Evolutionary conservation across 1,140 invertebrate species (phyloP), one percentile per base, ranked within the genome.

Genomic region (Nasonia giraulti): DNA sequence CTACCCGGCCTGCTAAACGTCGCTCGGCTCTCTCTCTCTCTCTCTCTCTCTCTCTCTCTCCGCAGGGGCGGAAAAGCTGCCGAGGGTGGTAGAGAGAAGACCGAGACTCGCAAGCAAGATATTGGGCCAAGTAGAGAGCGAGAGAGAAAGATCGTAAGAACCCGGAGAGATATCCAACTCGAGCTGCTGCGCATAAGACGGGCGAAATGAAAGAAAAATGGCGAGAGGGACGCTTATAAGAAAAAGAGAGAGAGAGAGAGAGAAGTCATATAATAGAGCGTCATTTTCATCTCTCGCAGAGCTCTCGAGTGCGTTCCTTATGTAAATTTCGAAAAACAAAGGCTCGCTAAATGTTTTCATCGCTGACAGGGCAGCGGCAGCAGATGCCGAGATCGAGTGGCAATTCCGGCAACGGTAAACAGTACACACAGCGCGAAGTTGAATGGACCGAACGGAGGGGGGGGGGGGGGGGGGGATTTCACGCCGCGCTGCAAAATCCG

Each of bases 51-150:
- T 27, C 27, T 27, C 27, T 27, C 40, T 5, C 40, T 44, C 40
- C 40, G 85, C 85, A 87, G 87, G 86, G 87, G 87, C 78, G 87
- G 88, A 89, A 83, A 88, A 88, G 85, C 87, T 66, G 82, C 50
- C 27, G 44, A 44, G n/a, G 82, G 27, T 33, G 74, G 79, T 23
- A 40, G 87, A 37, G 88, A 86, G 86, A 88, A 27, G 27, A 0
- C 27, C 0, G 82, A 86, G 73, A 62, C 82, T 86, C 69, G 62
- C 83, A 88, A 88, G 88, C 27, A 27, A 90, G 33, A 37, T 89
- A 89, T 90, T 90, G 88, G 87, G 87, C 77, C 85, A 88, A 90
- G 87, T 85, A n/a, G n/a, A n/a, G n/a, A n/a, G n/a, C n/a, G n/a
- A 80, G 87, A 85, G 44, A 37, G 33, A n/a, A 23, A 76, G 88